Evolutionary conservation across 2,797 vertebrate genomes (phyloP).

Genomic region (Austrolebias charrua): DNA sequence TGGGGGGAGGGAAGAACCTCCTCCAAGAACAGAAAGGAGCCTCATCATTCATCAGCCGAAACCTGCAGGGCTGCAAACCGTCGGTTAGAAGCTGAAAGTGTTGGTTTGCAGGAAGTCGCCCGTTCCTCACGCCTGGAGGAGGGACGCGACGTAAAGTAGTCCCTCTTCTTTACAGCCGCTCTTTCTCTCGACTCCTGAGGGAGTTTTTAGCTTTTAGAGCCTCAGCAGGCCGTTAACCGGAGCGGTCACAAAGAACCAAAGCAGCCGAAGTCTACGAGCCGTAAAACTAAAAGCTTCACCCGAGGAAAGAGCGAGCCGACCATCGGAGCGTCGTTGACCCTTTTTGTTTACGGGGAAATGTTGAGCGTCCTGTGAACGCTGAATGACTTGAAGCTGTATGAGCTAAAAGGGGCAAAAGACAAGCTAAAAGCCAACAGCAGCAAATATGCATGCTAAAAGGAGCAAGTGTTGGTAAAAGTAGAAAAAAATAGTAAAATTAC

Average conservation of each 20-base stretch:
- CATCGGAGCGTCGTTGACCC: accelerated
- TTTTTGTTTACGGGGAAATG: not conserved
- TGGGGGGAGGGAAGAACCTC: conserved; percentile 11
- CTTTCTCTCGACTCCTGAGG: conserved; percentile 2
- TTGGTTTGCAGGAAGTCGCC: too few relatives aligned
- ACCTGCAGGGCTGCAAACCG: not conserved
- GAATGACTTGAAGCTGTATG: too few relatives aligned
- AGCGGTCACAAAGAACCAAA: not conserved
- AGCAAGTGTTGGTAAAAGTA: too few relatives aligned
- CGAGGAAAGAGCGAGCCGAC: not conserved
- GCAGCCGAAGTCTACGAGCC: not conserved
- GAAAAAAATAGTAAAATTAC: too few relatives aligned
- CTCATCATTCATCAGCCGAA: conserved; percentile 16
- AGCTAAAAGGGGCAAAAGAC: too few relatives aligned
- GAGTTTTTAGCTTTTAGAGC: conserved; percentile 6
- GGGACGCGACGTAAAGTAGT: not conserved
- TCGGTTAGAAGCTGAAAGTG: too few relatives aligned
- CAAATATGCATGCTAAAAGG: too few relatives aligned
- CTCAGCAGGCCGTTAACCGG: not conserved
- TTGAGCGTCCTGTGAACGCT: too few relatives aligned
- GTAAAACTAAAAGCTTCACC: not conserved
- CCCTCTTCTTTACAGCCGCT: not conserved
- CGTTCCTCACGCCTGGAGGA: not conserved
- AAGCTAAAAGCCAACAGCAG: too few relatives aligned
- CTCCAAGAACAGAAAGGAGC: conserved; percentile 10